Evolutionary conservation across 1,140 invertebrate genomes (phyloP).

Genomic region (Drosophila azteca): DNA sequence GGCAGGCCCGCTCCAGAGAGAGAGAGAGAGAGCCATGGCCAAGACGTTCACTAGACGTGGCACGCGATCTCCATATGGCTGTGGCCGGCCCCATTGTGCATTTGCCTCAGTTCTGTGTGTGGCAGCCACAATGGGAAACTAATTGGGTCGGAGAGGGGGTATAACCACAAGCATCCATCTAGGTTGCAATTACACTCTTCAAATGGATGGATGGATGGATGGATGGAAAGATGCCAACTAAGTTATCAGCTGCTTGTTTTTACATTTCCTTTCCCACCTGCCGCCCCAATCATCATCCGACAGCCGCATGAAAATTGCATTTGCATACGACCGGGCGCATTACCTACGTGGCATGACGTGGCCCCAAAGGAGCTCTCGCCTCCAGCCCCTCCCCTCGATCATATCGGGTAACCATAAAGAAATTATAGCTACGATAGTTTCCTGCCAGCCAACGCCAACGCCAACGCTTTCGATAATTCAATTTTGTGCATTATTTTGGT

Average conservation of each 20-base stretch:
- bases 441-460: slow-evolving; percentile 24
- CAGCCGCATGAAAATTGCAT: slow-evolving; percentile 60
- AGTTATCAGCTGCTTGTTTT: slow-evolving; percentile 57
- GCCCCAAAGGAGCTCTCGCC: background rate
- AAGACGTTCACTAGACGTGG: slow-evolving; percentile 8
- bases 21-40: slow-evolving; percentile 2
- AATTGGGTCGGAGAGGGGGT: slow-evolving; percentile 1
- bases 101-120: background rate
- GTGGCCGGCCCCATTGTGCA: slow-evolving; percentile 11
- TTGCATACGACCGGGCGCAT: slow-evolving; percentile 67
- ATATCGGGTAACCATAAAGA: slow-evolving; percentile 72
- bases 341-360: slow-evolving; percentile 29
- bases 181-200: background rate
- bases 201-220: background rate
- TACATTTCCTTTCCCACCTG: background rate
- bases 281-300: background rate
- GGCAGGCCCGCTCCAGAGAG: too few relatives aligned
- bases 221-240: slow-evolving; percentile 41
- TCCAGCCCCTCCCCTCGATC: slow-evolving; percentile 4
- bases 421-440: slow-evolving; percentile 71
- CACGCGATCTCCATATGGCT: slow-evolving; percentile 22
- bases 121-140: slow-evolving; percentile 12
- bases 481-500: slow-evolving; percentile 81
- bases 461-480: slow-evolving; percentile 77
- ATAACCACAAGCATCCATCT: slow-evolving; percentile 27